Evolutionary conservation across 2,113 vertebrate genomes (phyloP).

Genomic region (Pachyramphus minor): DNA sequence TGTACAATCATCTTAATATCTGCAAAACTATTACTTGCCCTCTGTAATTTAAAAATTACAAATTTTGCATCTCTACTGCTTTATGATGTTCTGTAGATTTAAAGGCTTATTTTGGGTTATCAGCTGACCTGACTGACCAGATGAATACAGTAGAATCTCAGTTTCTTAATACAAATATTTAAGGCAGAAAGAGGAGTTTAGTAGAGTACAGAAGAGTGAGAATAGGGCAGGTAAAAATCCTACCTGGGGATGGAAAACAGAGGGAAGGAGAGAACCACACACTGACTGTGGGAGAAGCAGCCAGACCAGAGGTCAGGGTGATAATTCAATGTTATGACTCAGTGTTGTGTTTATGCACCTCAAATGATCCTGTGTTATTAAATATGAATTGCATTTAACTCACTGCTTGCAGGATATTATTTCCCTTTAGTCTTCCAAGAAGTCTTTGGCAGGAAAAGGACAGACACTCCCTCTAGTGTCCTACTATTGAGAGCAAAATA

Average conservation of each 20-base stretch:
- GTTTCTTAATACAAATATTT: not conserved
- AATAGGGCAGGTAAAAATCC: not conserved
- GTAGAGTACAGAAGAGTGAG: not conserved
- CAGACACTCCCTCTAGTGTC: constrained; percentile 48
- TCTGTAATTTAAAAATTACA: not conserved
- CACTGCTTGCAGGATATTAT: not conserved
- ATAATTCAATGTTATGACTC: not conserved
- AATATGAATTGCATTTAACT: not conserved
- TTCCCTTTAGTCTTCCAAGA: not conserved
- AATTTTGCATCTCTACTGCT: not conserved
- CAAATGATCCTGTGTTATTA: not conserved
- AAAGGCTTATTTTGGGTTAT: not conserved
- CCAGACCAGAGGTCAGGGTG: not conserved
- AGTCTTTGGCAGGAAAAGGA: not conserved
- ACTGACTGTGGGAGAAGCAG: not conserved
- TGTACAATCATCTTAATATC: not conserved
- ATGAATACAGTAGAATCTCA: not conserved
- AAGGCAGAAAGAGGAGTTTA: not conserved
- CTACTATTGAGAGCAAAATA: not conserved
- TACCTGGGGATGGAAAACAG: not conserved
- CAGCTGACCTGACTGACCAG: not conserved
- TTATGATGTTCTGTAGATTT: not conserved
- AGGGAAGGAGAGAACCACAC: not conserved
- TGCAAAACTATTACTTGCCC: not conserved
- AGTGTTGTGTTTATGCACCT: not conserved